Evolutionary conservation across 2,888 invertebrate species (phyloP), one percentile per base, ranked within the genome.

Genomic region (Pinctada fucata): DNA sequence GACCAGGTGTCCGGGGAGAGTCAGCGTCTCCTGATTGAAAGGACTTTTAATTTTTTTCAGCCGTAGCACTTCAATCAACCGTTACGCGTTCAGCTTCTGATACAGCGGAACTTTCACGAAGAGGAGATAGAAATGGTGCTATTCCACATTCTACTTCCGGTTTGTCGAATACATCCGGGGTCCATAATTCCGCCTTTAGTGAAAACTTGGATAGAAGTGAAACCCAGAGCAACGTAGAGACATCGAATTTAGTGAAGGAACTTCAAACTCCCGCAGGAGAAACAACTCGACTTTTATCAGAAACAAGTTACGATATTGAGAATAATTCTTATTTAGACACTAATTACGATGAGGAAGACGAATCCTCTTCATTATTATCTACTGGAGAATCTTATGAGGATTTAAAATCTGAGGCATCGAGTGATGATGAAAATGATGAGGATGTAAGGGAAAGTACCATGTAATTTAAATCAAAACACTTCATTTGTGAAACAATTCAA

Each of bases 381-480:
- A 67, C 64, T 47, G 49, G 52, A 13, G 79, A 75, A 48, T 67
- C 75, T 13, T 72, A 69, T 16, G 79, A 79, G 3, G 79, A 79
- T 64, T 50, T 65, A 10, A 16, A 58, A 63, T 79, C 75, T 2
- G 50, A 63, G 13, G 50, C 58, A 2, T 69, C 64, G 1, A 75
- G 75, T 31, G 75, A 73, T 3, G 58, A 75, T 0, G 79, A 79
- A 10, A 70, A 78, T 3, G 66, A 73, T 3, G 74, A 73, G 2
- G 69, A 69, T 3, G 45, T 13, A 0, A 31, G 58, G 4, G 77
- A 72, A 67, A 66, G 66, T 66, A 66, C n/a, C 4, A 66, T 66
- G 66, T 66, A 66, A n/a, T 10, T 52, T 52, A 8, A 8, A 52
- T 10, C 10, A 52, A 52, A 52, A n/a, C n/a, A n/a, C n/a, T n/a